These are phyloP conservation scores for Myzus persicae DNA, from an alignment of 1,140 invertebrate species.

Conservation along the genomic window DNA sequence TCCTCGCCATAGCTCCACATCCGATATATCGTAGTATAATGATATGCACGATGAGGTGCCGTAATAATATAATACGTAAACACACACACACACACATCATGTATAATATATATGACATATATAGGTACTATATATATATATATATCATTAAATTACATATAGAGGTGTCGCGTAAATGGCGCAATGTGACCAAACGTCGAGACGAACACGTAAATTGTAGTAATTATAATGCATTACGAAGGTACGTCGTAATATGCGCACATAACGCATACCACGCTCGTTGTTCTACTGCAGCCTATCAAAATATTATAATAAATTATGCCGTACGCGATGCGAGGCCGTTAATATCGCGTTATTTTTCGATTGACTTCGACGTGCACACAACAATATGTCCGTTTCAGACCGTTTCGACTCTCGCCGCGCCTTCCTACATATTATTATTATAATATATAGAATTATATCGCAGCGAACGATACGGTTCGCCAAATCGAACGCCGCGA, in stretches of 20 bases:
- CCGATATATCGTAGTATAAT: conserved; percentile 1
- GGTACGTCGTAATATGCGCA: background rate
- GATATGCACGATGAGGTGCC: background rate
- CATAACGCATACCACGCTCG: background rate
- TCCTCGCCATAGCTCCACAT: background rate
- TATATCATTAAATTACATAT: background rate
- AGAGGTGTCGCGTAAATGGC: background rate
- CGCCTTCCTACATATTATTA: background rate
- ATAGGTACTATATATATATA: background rate
- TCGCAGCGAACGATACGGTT: background rate
- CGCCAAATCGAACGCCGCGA: background rate
- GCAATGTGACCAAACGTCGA: conserved; percentile 11
- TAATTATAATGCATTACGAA: background rate
- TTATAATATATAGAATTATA: background rate
- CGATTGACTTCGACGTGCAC: background rate
- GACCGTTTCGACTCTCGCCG: background rate
- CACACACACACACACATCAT: too few species aligned
- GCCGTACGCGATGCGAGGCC: background rate
- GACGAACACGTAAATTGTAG: background rate
- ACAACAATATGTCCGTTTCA: background rate
- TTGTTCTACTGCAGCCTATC: background rate
- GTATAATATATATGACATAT: background rate
- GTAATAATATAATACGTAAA: background rate
- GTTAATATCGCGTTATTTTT: background rate
- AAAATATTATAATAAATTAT: background rate